These are phyloP conservation scores for Propithecus coquereli DNA, from an alignment of 2,113 vertebrate species.

Conservation along the genomic window DNA sequence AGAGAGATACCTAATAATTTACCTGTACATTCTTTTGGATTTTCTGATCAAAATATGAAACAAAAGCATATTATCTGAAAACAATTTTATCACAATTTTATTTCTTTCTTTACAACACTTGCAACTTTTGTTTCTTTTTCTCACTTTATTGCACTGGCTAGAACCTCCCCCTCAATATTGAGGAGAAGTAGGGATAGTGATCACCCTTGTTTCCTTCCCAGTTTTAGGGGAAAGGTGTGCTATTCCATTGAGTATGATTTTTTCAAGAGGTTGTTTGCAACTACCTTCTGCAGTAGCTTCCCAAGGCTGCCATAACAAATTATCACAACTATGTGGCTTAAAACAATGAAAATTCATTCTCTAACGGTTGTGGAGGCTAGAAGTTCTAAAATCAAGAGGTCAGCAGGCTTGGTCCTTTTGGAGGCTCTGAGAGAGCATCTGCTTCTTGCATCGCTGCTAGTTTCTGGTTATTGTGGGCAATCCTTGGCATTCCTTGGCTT, in stretches of 20 bases:
- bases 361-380: neutral
- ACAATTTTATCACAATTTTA: neutral
- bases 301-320: neutral
- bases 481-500: neutral
- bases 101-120: neutral
- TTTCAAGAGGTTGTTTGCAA: neutral
- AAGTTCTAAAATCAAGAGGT: neutral
- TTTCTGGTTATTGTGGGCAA: neutral
- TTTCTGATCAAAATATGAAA: neutral
- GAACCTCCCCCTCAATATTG: neutral
- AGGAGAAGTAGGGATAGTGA: neutral
- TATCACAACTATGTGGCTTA: neutral
- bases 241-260: neutral
- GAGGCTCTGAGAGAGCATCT: neutral
- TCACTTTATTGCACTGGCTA: neutral
- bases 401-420: neutral
- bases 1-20: neutral
- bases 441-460: neutral
- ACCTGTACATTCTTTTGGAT: neutral
- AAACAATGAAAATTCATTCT: neutral
- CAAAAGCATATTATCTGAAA: neutral
- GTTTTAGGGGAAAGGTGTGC: neutral
- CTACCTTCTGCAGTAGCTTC: neutral
- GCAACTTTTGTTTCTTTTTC: neutral
- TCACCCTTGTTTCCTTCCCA: neutral